Percentiles rank a stretch among this genome's conserved stretches.
Evolutionary conservation across 64 coral and sea anemone genomes (phyloP).

Genomic region (Acropora yongei): DNA sequence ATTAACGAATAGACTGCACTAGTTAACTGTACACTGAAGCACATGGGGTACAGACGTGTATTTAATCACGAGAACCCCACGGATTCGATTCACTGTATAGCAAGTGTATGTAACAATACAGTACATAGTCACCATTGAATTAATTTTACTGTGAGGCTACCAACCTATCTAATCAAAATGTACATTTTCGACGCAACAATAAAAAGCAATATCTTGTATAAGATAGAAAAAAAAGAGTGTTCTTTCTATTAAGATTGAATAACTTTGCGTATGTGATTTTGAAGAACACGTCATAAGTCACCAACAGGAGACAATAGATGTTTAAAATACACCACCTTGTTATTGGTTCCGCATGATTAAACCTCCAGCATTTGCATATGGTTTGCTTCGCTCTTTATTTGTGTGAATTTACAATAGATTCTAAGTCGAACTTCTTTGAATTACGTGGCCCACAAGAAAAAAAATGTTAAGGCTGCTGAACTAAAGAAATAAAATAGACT

Average conservation of each 20-base stretch:
- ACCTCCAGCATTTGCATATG: slow-evolving; percentile 21
- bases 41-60: no score
- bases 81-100: no score
- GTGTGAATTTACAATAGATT: not conserved
- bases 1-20: no score
- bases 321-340: slow-evolving; percentile 30
- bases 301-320: slow-evolving; percentile 27
- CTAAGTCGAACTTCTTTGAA: not conserved
- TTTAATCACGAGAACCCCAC: no score
- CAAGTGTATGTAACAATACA: no score
- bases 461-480: not conserved
- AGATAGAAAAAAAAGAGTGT: not conserved
- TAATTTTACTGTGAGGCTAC: not conserved
- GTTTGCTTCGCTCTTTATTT: slow-evolving; percentile 14
- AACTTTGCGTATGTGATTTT: not conserved
- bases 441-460: not conserved
- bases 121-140: no score
- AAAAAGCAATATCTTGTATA: not conserved
- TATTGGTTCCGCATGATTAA: slow-evolving; percentile 52
- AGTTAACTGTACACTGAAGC: no score
- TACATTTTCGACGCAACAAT: not conserved
- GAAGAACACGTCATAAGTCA: not conserved
- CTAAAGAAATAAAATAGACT: not conserved
- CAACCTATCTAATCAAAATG: not conserved
- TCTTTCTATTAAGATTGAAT: not conserved